Evolutionary conservation across 2,113 vertebrate genomes (phyloP), one percentile per base, ranked within the genome.

Genomic region (Callorhinus ursinus): DNA sequence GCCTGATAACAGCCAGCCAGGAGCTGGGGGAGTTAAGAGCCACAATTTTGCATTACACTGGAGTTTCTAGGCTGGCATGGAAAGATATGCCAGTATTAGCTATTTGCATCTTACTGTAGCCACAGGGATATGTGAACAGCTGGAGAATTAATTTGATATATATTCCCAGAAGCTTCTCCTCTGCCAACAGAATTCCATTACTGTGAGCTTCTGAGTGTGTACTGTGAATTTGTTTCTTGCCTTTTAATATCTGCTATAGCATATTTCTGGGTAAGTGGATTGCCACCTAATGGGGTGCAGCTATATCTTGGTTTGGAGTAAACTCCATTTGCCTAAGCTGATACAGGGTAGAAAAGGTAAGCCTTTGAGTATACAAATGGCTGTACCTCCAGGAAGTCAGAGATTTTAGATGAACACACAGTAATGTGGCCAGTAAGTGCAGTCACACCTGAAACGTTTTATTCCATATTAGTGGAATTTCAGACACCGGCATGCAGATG

Each of bases 81-180:
- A 96, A 92, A 83, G 86, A 95, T 95, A 98, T 96, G 86, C 97
- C 98, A 80, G 77, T 92, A 90, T 97, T 97, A 97, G 95, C 96
- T 98, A 36, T 97, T 97, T 98, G 98, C 95, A 97, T 98, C 96
- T 97, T 92, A 76, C 97, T 42, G 9, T 97, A 97, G 97, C 96
- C 94, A 95, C 97, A 95, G 93, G 98, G 96, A 96, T 96, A 93
- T 96, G 92, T 96, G 98, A 97, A 97, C 98, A 98, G 98, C 97
- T 97, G 98, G 97, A 97, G 98, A 97, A 98, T 98, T 98, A 98
- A 97, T 98, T 97, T 98, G 97, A 98, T 98, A 90, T 96, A 97
- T 98, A 97, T 95, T 97, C 97, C 98, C 97, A 96, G 97, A 94
- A 97, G 97, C 94, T 65, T 96, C 92, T 96, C 83, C 28, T 96